Evolutionary conservation across 2,113 vertebrate species (phyloP), one percentile per base, ranked within the genome.

Genomic region (Amia ocellicauda): DNA sequence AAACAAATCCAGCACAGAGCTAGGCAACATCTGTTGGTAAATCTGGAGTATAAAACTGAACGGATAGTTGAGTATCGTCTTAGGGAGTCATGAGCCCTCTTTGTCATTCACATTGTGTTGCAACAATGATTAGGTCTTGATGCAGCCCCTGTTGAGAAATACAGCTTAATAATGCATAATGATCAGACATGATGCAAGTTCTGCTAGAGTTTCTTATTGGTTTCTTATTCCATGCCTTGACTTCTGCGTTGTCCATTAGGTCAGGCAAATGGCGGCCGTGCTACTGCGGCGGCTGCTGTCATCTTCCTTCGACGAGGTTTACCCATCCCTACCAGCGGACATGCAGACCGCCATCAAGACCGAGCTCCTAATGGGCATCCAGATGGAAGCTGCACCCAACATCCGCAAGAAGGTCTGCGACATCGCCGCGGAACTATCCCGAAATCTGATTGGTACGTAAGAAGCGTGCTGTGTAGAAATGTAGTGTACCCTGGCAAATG

Each of bases 361-460:
- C 22, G 95, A 97, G 59, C 83, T 99, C 40, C 85, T 99, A 23
- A 76, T 90, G 71, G 90, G 93, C 80, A 97, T 98, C 86, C 94
- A 97, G 74, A 78, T 92, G 63, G 95, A 98, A 79, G 76, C 76
- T 0, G 89, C 93, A 4, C 90, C 91, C 9, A 90, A 86, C 74
- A 97, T 98, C 86, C 93, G 96, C 75, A 97, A 94, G 75, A 99
- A 99, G 82, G 83, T 96, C 62, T 97, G 93, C 82, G 97, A 99
- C 67, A 95, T 99, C 17, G 96, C 94, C 13, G 97, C 97, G 1
- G 97, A 99, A 76, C 82, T 99, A 56, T 88, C 91, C 60, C 91
- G 97, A 72, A 99, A 99, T 77, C 90, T 99, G 76, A 92, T 99
- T 58, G 96, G 96, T 99, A 73, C 62, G 67, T 69, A 24, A 63